Percentiles rank a stretch among this genome's conserved stretches.
Evolutionary conservation across 1,140 invertebrate genomes (phyloP).

Genomic region (Mylabris phalerata): DNA sequence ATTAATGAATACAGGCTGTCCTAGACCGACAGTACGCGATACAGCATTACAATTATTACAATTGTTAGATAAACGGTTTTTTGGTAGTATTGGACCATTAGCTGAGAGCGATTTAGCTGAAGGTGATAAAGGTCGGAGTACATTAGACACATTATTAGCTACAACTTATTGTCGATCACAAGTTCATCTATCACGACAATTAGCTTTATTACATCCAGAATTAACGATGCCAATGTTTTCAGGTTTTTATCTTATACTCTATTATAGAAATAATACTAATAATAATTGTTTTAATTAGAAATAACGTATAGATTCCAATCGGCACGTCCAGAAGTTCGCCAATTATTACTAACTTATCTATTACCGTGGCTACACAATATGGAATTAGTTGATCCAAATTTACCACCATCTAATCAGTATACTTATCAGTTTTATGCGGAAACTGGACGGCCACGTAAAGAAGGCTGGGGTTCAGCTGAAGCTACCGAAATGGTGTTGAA

Average conservation of each 20-base stretch:
- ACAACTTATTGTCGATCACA: slow-evolving; percentile 88
- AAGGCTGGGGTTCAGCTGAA: slow-evolving; percentile 95
- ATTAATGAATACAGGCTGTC: slow-evolving; percentile 91
- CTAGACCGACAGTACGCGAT: slow-evolving; percentile 83
- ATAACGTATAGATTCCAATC: slow-evolving; percentile 95
- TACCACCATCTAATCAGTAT: slow-evolving; percentile 75
- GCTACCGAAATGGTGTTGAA: slow-evolving; percentile 99
- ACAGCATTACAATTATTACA: slow-evolving; percentile 91
- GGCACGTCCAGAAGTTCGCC: slow-evolving; percentile 82
- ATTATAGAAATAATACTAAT: neutral
- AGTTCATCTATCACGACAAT: slow-evolving; percentile 81
- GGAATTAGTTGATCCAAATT: slow-evolving; percentile 94
- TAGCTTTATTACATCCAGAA: slow-evolving; percentile 91
- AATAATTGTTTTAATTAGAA: slow-evolving; percentile 55
- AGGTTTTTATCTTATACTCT: slow-evolving; percentile 52
- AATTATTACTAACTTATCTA: slow-evolving; percentile 84
- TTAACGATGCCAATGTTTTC: slow-evolving; percentile 99
- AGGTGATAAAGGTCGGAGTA: slow-evolving; percentile 61
- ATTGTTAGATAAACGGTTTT: slow-evolving; percentile 90
- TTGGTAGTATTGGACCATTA: slow-evolving; percentile 70
- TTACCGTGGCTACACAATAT: slow-evolving; percentile 98
- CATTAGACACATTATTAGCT: slow-evolving; percentile 74
- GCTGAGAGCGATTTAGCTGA: slow-evolving; percentile 55
- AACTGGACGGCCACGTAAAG: slow-evolving; percentile 53
- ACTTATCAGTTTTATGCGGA: slow-evolving; percentile 62